Evolutionary conservation across 2,888 invertebrate species (phyloP), one percentile per base, ranked within the genome.

Genomic region (Stenotaenia linearis): DNA sequence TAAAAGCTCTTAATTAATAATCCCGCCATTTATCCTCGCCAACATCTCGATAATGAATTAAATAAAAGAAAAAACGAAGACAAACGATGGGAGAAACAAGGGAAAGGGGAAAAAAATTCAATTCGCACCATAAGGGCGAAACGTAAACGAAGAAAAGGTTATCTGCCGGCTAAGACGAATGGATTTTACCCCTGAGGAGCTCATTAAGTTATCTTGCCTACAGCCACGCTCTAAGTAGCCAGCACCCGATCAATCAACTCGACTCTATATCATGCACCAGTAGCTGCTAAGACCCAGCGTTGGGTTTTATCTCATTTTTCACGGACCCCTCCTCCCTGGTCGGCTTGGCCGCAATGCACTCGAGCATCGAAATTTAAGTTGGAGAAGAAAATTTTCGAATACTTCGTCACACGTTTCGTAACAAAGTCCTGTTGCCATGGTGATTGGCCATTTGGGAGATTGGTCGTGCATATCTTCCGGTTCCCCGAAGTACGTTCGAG

Each of bases 1-100:
- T n/a, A n/a, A n/a, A 56, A 56, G 21, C 18, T 56, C n/a, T 21
- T 56, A 56, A 56, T 56, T 56, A 56, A 56, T 56, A 23, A 18
- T 23, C 56, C 21, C 6, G 9, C 21, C 56, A 21, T 56, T 56
- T 56, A 21, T 3, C 9, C 56, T 23, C n/a, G 21, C 56, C n/a
- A 56, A 56, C 23, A 56, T 56, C 56, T 56, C 56, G 56, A 56
- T 56, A 56, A 56, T 56, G 56, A 56, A 56, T 56, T 56, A 56
- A 56, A 56, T 18, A 56, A 18, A n/a, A 4, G n/a, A n/a, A 56
- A 21, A 18, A 56, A 56, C 21, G 56, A 56, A 56, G 56, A 56
- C 56, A 56, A 56, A 56, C 21, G 56, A 56, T 56, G 18, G 5
- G 2, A 56, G 56, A 56, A 56, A n/a, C 56, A n/a, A n/a, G n/a